A percentile compares a stretch with the other conserved stretches of the same genome.
phyloP scores from a whole-genome alignment of 2,113 vertebrate genomes.

The Glaucomys volans region DNA sequence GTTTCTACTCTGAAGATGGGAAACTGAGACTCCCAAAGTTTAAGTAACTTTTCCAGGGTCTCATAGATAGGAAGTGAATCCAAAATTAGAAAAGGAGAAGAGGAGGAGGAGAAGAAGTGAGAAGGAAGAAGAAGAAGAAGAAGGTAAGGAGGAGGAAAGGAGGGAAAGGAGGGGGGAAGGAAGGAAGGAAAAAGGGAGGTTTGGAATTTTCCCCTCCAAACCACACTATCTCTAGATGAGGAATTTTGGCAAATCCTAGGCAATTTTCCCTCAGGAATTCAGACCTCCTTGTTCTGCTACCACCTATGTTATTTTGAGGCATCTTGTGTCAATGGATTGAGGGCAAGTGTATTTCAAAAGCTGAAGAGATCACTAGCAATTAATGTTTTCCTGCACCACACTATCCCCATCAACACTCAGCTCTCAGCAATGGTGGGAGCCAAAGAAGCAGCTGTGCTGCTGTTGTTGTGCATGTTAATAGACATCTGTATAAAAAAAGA shows the following conservation, averaged over 20 bases:
- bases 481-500: background rate
- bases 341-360: background rate
- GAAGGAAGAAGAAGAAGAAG: background rate
- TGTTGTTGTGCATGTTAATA: background rate
- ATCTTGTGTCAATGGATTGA: background rate
- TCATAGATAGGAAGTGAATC: background rate
- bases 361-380: background rate
- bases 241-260: background rate
- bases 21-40: background rate
- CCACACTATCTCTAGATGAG: background rate
- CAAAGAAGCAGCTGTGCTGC: background rate
- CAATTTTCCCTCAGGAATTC: background rate
- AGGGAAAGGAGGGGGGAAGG: too few species aligned
- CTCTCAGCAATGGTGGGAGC: too few species aligned
- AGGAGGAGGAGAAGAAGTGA: background rate
- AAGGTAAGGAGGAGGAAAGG: too few species aligned
- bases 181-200: too few species aligned
- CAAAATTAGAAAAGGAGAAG: background rate
- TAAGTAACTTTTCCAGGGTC: background rate
- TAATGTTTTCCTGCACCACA: background rate
- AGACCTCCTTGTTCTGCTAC: background rate
- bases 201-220: background rate
- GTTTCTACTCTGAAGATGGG: background rate
- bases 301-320: background rate
- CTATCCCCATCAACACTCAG: background rate